Conservation (phyloP, 2,888 invertebrate genomes). For the Apoda limacodes region DNA sequence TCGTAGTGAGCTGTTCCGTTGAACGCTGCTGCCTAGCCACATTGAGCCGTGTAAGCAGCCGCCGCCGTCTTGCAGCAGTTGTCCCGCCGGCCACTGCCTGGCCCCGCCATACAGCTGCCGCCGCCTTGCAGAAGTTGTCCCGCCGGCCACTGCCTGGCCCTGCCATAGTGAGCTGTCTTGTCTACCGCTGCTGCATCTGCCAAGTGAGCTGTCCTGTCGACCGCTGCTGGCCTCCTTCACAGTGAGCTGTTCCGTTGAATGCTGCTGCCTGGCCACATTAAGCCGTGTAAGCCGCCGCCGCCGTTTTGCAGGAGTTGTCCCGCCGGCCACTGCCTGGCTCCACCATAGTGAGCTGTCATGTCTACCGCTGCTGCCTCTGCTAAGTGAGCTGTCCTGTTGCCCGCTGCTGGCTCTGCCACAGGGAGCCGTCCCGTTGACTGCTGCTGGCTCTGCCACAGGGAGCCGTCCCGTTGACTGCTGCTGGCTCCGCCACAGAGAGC, state of each 20-base stretch:
- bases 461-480: background rate
- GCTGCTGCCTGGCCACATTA: slow-evolving; percentile 13
- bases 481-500: slow-evolving; percentile 3
- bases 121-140: slow-evolving; percentile 2
- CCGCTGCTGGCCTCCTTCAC: slow-evolving; percentile 9
- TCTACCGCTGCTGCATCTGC: background rate
- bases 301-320: slow-evolving; percentile 12
- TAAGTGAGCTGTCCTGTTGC: slow-evolving; percentile 2
- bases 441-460: slow-evolving; percentile 9
- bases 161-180: background rate
- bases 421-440: background rate
- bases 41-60: slow-evolving; percentile 1
- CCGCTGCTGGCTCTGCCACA: slow-evolving; percentile 11
- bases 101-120: slow-evolving; percentile 3
- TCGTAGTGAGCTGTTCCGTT: slow-evolving; percentile 2
- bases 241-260: slow-evolving; percentile 1
- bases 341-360: slow-evolving; percentile 1
- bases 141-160: too few relatives aligned
- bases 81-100: slow-evolving; percentile 4
- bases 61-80: slow-evolving; percentile 6
- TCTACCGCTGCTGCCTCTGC: slow-evolving; percentile 9
- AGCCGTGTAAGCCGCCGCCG: slow-evolving; percentile 3
- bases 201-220: background rate
- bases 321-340: slow-evolving; percentile 7
- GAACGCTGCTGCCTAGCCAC: slow-evolving; percentile 8